Percentiles rank a stretch among this genome's conserved stretches.
Conservation (phyloP, 2,888 invertebrate species). For the Chromoteleia sp. region DNA sequence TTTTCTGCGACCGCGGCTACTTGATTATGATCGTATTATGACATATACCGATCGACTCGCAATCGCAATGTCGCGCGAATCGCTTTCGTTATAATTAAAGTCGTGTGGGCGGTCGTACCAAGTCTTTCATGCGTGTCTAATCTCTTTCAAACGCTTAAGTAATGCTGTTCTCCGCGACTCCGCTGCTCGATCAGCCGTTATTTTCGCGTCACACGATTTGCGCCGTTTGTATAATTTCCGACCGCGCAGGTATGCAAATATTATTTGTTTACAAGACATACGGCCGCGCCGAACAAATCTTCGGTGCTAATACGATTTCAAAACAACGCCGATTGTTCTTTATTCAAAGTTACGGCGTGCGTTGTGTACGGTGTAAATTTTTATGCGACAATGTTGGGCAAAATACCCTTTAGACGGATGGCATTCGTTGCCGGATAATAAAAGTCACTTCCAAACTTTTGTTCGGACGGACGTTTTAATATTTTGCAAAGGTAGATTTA, state of each 20-base stretch:
- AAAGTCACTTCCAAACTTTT: not conserved
- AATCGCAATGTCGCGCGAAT: slow-evolving; percentile 58
- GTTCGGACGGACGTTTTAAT: too few species aligned
- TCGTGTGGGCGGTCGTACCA: slow-evolving; percentile 60
- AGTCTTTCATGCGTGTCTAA: slow-evolving; percentile 70
- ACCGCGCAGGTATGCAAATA: slow-evolving; percentile 45
- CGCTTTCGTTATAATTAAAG: slow-evolving; percentile 70
- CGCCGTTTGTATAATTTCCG: slow-evolving; percentile 53
- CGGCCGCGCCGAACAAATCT: slow-evolving; percentile 29
- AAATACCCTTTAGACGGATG: not conserved
- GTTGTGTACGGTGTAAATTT: not conserved
- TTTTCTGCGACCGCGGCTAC: slow-evolving; percentile 42
- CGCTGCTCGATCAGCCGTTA: slow-evolving; percentile 53
- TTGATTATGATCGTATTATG: slow-evolving; percentile 64
- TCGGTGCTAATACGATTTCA: slow-evolving; percentile 32
- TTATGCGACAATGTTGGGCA: not conserved
- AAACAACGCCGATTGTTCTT: slow-evolving; percentile 31
- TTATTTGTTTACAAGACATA: slow-evolving; percentile 52
- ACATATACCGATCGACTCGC: slow-evolving; percentile 56
- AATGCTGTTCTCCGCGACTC: slow-evolving; percentile 34
- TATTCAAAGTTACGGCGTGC: not conserved
- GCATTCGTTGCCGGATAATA: not conserved
- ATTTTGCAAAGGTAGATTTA: too few species aligned
- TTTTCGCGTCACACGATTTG: slow-evolving; percentile 63
- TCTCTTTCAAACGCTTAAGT: slow-evolving; percentile 68